Percentiles rank a stretch among this genome's conserved stretches.
Evolutionary conservation across 1,140 invertebrate genomes (phyloP).

Genomic region (Sinonovacula constricta): DNA sequence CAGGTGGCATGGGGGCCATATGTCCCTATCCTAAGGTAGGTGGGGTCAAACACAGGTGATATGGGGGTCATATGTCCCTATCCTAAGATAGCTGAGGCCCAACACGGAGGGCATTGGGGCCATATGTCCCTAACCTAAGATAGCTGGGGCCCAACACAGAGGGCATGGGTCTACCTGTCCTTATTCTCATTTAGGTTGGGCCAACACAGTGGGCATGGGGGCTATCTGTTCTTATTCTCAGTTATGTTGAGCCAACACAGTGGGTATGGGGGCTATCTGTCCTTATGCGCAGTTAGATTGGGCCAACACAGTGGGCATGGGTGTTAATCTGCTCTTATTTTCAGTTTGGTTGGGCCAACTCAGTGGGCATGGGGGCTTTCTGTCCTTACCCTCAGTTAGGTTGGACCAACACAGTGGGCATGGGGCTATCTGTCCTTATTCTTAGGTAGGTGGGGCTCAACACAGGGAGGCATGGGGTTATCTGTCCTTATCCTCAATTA

Average conservation of each 20-base stretch:
- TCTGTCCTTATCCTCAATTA: too few relatives aligned
- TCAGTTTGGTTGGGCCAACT: constrained; percentile 86
- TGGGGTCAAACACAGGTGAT: constrained; percentile 97
- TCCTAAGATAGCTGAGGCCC: constrained; percentile 86
- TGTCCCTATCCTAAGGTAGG: constrained; percentile 93
- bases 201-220: constrained; percentile 99
- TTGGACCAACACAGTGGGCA: too few relatives aligned
- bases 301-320: neutral
- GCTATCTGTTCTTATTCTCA: constrained; percentile 95
- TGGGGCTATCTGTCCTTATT: too few relatives aligned
- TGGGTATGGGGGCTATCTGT: constrained; percentile 98
- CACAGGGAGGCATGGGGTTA: too few relatives aligned
- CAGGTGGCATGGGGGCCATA: constrained; percentile 98
- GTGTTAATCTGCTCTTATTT: neutral
- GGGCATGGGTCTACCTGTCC: constrained; percentile 98
- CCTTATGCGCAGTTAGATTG: constrained; percentile 86
- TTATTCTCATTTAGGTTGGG: constrained; percentile 87
- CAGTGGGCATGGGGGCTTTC: constrained; percentile 98
- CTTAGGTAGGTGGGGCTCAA: too few relatives aligned
- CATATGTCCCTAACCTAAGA: constrained; percentile 92
- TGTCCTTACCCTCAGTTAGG: constrained; percentile 89
- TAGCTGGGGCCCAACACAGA: constrained; percentile 95
- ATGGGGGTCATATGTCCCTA: constrained; percentile 99
- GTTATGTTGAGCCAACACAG: constrained; percentile 92
- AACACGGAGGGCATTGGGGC: constrained; percentile 99